Evolutionary conservation across 2,113 vertebrate species (phyloP), one percentile per base, ranked within the genome.

Genomic region (Stigmatopora nigra): DNA sequence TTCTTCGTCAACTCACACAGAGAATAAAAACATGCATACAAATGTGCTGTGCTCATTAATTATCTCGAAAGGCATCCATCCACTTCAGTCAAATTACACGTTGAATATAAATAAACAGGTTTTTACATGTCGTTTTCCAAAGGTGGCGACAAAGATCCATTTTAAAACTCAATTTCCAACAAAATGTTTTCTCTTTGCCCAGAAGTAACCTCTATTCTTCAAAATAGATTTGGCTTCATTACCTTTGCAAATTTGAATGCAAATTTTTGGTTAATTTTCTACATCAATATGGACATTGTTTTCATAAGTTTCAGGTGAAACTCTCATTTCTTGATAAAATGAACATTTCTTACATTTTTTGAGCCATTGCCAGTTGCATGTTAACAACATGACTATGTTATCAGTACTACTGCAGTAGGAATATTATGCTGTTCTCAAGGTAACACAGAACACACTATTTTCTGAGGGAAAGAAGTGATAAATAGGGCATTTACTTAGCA

Each of bases 71-170:
- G 3, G 12, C 20, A 53, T 2, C 51, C 51, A 20, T 31, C 5
- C 31, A 14, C 5, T 35, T 14, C n/a, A n/a, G 25, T 56, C 15
- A 22, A 31, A 31, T 15, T 7, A 31, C 38, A 41, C 52, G 20
- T 25, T 55, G 5, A 55, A 10, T 1, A 14, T 12, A 5, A 25
- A 55, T 25, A 55, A 13, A 55, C 11, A 55, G 8, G 52, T 55
- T 59, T 65, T 65, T 20, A 46, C 51, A 65, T 15, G 10, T n/a
- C 22, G 31, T 71, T 13, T 20, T 67, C 82, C 79, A 66, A 68
- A 86, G 84, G 72, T 76, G 84, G 79, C 81, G 74, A 63, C 61
- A 56, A 67, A 9, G 36, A 20, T 12, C 66, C 36, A n/a, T 2
- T 10, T 49, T 68, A 35, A 0, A 31, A 6, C 31, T 16, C 1